Conservation (phyloP, 1,140 invertebrate genomes). For the Apocrypta bakeri region DNA sequence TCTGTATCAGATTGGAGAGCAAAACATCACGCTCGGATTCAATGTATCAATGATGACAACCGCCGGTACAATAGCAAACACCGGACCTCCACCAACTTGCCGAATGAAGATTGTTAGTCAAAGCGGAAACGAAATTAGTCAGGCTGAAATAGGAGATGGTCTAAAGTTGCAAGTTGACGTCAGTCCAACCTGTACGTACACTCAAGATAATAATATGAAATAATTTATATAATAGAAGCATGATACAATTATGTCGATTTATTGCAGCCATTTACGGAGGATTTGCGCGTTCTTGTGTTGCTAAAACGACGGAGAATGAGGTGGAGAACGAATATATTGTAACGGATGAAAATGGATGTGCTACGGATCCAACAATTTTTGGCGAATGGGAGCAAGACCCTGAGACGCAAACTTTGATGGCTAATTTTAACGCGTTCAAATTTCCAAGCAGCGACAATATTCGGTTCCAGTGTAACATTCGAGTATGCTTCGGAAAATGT, state of each 20-base stretch:
- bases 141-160: constrained; percentile 94
- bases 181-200: constrained; percentile 88
- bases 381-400: constrained; percentile 93
- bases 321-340: constrained; percentile 93
- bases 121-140: constrained; percentile 90
- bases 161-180: constrained; percentile 93
- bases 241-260: constrained; percentile 38
- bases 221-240: neutral
- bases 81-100: constrained; percentile 93
- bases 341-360: constrained; percentile 95
- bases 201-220: neutral
- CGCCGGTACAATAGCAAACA: constrained; percentile 95
- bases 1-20: constrained; percentile 94
- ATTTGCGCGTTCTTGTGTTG: constrained; percentile 93
- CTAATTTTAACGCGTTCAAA: constrained; percentile 95
- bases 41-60: constrained; percentile 97
- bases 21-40: constrained; percentile 93
- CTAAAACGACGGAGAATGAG: constrained; percentile 92
- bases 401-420: constrained; percentile 87
- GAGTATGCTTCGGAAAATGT: constrained; percentile 95
- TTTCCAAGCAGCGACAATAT: constrained; percentile 96
- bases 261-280: constrained; percentile 93
- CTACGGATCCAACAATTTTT: constrained; percentile 93
- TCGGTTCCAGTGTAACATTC: constrained; percentile 95
- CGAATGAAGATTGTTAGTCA: constrained; percentile 93